Base-by-base conservation (phyloP, 2,888 invertebrate genomes). In the Gortyna flavago region DNA sequence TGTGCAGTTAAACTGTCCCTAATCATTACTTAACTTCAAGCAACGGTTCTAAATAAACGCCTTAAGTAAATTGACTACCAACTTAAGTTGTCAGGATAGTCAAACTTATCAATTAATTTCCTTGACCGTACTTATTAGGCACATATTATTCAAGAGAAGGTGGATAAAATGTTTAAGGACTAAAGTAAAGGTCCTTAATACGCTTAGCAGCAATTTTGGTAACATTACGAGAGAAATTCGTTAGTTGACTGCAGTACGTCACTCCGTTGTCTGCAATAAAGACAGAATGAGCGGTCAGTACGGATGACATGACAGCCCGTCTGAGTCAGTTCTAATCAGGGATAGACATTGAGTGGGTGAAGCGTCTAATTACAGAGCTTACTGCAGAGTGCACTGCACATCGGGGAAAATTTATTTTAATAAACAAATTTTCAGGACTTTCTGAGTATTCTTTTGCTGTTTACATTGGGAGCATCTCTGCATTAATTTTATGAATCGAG, bases 321-420 rank as follows among this genome's bases (percentile, higher is more conserved):
- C 59, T 65, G 18, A 72, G 48, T 75, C 75, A 75, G 64, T 75
- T 48, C 70, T 68, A 75, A 75, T 83, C 67, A 79, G 54, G 11
- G 16, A 18, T 75, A 72, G 66, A 62, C 64, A 57, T 84, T 70
- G 44, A 75, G 59, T 69, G 64, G 61, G n/a, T 16, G 9, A 61
- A 25, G 25, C 8, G 8, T 54, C 67, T 66, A 73, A 68, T 75
- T 66, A 32, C 16, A 25, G 57, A 21, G 25, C 57, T 38, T n/a
- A n/a, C n/a, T n/a, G n/a, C n/a, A n/a, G n/a, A n/a, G n/a, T 71
- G 18, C 8, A 67, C 16, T 71, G n/a, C n/a, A 71, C 18, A 32
- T 35, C 9, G 0, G 18, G 1, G 4, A 62, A n/a, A 35, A n/a
- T 18, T 9, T 25, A 35, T 69, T 18, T 57, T 11, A 18, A n/a